These are phyloP conservation scores for Seira ritae DNA, from an alignment of 2,888 invertebrate species.

Conservation along the genomic window DNA sequence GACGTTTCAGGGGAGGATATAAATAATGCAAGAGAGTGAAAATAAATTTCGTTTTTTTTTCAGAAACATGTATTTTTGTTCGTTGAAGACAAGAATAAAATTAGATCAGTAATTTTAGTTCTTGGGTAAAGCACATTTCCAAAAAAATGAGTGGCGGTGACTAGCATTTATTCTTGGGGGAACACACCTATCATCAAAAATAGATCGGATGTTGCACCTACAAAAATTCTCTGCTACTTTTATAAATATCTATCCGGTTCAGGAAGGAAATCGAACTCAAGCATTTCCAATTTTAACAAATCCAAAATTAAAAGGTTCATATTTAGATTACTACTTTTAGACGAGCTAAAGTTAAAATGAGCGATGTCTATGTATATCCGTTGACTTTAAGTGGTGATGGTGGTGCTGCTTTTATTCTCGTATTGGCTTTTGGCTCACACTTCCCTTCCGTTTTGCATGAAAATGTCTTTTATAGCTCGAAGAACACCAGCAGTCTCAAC, in stretches of 20 bases:
- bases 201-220: conserved; percentile 32
- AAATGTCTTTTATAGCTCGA: no score
- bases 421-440: no score
- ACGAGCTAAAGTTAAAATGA: conserved; percentile 41
- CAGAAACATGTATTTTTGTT: not conserved
- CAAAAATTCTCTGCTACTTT: conserved; percentile 6
- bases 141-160: conserved; percentile 16
- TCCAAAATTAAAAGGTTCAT: conserved; percentile 65
- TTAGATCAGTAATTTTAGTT: conserved; percentile 50
- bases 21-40: conserved; percentile 31
- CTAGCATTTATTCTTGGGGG: not conserved
- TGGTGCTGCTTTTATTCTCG: no score
- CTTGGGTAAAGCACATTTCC: conserved; percentile 9
- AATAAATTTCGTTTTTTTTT: conserved; percentile 26
- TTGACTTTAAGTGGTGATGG: not conserved
- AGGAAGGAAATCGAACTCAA: conserved; percentile 40
- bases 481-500: not conserved
- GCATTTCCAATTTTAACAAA: conserved; percentile 60
- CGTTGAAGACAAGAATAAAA: conserved; percentile 30
- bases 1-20: not conserved
- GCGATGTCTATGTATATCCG: conserved; percentile 27
- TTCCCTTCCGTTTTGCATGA: no score
- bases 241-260: conserved; percentile 33
- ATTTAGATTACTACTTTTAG: conserved; percentile 62
- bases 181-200: conserved; percentile 30